phyloP scores from a whole-genome alignment of 2,113 vertebrate genomes.

The Cyphomyrus plagiostoma region DNA sequence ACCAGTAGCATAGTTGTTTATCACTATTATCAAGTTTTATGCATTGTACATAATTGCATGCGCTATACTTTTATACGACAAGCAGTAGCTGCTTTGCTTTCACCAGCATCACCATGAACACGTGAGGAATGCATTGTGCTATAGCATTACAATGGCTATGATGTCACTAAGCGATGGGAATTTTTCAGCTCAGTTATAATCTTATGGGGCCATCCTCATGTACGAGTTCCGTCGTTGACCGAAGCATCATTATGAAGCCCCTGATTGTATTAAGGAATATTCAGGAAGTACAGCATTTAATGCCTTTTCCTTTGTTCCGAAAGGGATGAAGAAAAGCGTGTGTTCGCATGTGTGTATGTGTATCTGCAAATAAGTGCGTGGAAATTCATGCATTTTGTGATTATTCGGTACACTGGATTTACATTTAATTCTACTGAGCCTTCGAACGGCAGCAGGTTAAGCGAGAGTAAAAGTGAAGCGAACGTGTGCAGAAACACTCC shows the following conservation, averaged over 20 bases:
- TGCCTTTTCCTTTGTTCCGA: not conserved
- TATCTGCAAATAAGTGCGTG: not conserved
- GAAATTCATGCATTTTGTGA: not conserved
- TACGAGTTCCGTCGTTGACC: not conserved
- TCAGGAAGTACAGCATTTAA: not conserved
- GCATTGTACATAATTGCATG: not conserved
- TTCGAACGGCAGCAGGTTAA: conserved; percentile 12
- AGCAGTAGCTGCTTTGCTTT: not conserved
- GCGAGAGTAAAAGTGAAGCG: not conserved
- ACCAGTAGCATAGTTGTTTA: not conserved
- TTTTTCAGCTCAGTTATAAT: not conserved
- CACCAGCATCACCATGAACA: not conserved
- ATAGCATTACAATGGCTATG: not conserved
- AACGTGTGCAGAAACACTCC: not conserved
- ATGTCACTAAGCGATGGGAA: not conserved
- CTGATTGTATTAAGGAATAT: not conserved
- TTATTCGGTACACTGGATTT: not conserved
- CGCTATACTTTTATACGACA: not conserved
- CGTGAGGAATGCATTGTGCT: not conserved
- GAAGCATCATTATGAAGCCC: not conserved
- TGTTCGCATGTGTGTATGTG: not conserved
- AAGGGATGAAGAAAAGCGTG: not conserved
- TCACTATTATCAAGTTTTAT: not conserved
- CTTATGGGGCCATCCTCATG: not conserved
- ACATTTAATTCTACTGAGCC: conserved; percentile 4